Evolutionary conservation across 2,888 invertebrate species (phyloP).

Genomic region (Dimorphilus gyrociliatus): DNA sequence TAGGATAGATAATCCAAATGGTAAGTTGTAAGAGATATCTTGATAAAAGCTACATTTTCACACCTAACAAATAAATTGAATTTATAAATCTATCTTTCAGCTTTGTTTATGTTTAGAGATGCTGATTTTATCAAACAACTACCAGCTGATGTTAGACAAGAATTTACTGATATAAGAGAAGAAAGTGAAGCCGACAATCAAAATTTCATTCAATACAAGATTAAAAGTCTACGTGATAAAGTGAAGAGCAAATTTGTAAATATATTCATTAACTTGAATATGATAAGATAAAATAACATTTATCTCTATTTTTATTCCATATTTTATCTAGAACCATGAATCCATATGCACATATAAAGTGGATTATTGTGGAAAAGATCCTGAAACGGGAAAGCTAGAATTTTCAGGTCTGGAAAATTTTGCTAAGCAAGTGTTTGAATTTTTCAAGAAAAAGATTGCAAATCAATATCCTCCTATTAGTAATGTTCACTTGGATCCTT

Average conservation of each 20-base stretch:
- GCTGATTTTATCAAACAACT: conserved; percentile 18
- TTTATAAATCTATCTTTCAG: conserved; percentile 14
- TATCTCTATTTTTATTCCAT: no score
- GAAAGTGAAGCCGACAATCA: no score
- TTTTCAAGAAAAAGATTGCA: conserved; percentile 25
- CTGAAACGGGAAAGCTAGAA: no score
- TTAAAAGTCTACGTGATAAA: no score
- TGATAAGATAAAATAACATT: no score
- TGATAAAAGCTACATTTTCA: neutral
- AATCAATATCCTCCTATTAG: conserved; percentile 21
- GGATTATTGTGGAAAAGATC: no score
- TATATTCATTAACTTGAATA: no score
- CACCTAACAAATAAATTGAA: neutral
- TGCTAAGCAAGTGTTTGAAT: conserved; percentile 23
- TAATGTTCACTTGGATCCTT: conserved; percentile 16
- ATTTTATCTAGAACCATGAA: no score
- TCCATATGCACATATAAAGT: no score
- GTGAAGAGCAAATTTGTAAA: no score
- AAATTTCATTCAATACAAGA: no score
- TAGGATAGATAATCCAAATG: conserved; percentile 14
- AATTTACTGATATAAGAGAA: conserved; percentile 2
- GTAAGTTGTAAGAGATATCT: conserved; percentile 11
- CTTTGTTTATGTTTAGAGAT: conserved; percentile 19
- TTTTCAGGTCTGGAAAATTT: no score
- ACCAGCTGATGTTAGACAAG: conserved; percentile 13